Conservation (phyloP, 92 coral and sea anemone genomes). For the Porites divaricata region DNA sequence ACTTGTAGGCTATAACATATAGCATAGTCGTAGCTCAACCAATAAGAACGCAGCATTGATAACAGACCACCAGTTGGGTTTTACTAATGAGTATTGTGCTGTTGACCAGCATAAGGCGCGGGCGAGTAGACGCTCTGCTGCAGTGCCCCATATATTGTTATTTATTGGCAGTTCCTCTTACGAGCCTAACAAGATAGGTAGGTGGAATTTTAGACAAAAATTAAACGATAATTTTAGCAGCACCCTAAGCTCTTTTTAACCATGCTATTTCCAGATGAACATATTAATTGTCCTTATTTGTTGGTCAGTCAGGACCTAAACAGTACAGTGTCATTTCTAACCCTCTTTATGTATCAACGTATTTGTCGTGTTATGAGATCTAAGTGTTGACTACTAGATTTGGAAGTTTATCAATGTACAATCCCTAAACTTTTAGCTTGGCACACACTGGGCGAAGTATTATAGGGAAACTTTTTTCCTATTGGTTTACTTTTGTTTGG, state of each 20-base stretch:
- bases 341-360: too few species aligned
- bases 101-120: constrained; percentile 36
- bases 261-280: background rate
- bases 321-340: too few species aligned
- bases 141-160: constrained; percentile 13
- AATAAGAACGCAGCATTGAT: too few species aligned
- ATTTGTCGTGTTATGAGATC: too few species aligned
- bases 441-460: too few species aligned
- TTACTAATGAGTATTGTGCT: constrained; percentile 15
- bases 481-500: too few species aligned
- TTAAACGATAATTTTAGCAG: constrained; percentile 11
- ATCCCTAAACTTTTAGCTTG: too few species aligned
- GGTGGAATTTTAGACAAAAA: constrained; percentile 21
- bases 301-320: background rate
- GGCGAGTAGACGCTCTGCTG: constrained; percentile 36
- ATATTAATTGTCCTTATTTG: background rate
- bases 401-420: too few species aligned
- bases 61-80: too few species aligned
- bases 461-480: background rate
- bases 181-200: background rate
- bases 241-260: background rate
- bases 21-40: too few species aligned
- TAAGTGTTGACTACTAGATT: too few species aligned
- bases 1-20: too few species aligned
- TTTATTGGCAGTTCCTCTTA: constrained; percentile 28